These are phyloP conservation scores for Agrotis ipsilon DNA, from an alignment of 2,888 invertebrate species.

Conservation along the genomic window DNA sequence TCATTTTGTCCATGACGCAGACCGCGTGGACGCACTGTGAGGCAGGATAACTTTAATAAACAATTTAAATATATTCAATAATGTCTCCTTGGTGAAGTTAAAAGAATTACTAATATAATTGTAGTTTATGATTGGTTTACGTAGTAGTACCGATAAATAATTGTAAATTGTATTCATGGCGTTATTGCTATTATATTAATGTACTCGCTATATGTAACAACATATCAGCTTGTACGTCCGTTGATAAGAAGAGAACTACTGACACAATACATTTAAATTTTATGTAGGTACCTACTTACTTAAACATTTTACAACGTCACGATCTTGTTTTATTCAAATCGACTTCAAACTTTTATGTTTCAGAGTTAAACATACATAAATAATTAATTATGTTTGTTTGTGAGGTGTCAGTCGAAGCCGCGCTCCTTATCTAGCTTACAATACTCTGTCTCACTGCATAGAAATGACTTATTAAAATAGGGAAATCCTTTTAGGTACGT, in stretches of 20 bases:
- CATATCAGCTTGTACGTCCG: conserved; percentile 54
- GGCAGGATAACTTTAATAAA: conserved; percentile 44
- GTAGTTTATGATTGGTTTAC: conserved; percentile 28
- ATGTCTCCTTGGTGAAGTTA: conserved; percentile 33
- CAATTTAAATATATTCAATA: conserved; percentile 51
- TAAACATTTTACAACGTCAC: neutral
- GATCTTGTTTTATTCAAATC: conserved; percentile 21
- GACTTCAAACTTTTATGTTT: conserved; percentile 17
- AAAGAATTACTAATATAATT: conserved; percentile 15
- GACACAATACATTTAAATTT: conserved; percentile 12
- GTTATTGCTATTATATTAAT: conserved; percentile 37
- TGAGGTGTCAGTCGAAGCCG: conserved; percentile 3
- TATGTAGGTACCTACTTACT: conserved; percentile 21
- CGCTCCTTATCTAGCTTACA: conserved; percentile 18
- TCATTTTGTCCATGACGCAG: conserved; percentile 63
- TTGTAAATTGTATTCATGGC: conserved; percentile 27
- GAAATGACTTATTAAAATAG: conserved; percentile 63
- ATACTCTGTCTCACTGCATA: conserved; percentile 45
- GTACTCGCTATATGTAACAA: conserved; percentile 36
- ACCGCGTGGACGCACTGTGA: conserved; percentile 56
- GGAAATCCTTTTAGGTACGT: conserved; percentile 69
- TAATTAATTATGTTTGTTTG: neutral
- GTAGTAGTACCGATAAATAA: conserved; percentile 22
- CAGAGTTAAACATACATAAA: conserved; percentile 1
- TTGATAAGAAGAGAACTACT: conserved; percentile 48